Conservation (phyloP, 2,797 vertebrate species). For the Phoebastria nigripes region DNA sequence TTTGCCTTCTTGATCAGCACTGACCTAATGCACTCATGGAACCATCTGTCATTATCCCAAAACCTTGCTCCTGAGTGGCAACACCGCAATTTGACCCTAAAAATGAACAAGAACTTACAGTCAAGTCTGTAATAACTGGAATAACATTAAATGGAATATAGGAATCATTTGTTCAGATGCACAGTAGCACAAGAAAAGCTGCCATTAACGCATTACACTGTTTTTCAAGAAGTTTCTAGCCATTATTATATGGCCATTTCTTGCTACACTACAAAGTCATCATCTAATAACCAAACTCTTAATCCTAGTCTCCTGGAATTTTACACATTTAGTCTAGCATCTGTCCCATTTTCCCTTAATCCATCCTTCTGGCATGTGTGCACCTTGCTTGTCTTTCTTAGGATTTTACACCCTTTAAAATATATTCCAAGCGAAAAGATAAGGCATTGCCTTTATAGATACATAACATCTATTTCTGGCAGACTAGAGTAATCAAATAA, state of each 20-base stretch:
- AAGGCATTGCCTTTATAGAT: background rate
- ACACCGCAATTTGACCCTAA: background rate
- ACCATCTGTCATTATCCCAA: slow-evolving; percentile 7
- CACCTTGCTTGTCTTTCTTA: background rate
- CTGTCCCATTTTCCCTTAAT: background rate
- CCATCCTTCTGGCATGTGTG: background rate
- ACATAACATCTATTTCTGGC: background rate
- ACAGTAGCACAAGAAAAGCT: background rate
- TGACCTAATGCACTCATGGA: background rate
- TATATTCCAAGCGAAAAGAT: background rate
- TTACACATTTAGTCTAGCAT: background rate
- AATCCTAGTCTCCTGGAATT: background rate
- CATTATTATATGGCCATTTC: background rate
- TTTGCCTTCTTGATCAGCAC: slow-evolving; percentile 28
- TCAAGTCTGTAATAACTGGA: background rate
- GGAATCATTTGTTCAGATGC: background rate
- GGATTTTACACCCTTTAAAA: background rate
- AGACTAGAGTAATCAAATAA: background rate
- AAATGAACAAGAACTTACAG: background rate
- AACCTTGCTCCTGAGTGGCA: background rate
- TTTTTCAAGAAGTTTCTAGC: background rate
- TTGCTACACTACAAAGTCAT: background rate
- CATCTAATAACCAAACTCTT: background rate
- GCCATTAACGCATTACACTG: background rate
- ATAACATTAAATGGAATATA: background rate